phyloP scores from a whole-genome alignment of 2,113 vertebrate genomes.

The Setophaga kirtlandii region DNA sequence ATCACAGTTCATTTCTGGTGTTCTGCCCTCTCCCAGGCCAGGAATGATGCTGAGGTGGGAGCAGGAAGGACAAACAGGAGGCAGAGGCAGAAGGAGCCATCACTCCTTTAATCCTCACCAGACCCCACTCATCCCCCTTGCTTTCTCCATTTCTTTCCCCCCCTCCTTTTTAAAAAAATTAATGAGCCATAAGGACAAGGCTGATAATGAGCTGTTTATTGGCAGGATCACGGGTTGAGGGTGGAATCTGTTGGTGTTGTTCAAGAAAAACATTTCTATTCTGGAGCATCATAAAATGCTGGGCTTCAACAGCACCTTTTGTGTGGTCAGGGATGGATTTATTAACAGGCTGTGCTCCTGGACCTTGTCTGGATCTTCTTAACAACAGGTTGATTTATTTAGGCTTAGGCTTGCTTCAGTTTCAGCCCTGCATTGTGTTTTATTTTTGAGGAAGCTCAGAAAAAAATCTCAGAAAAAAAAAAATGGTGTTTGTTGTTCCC shows the following conservation, averaged over 20 bases:
- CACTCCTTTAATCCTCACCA: not conserved
- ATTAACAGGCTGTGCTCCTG: not conserved
- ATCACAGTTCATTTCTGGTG: not conserved
- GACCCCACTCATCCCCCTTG: not conserved
- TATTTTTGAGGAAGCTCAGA: not conserved
- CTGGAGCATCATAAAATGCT: not conserved
- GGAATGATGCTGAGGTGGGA: not conserved
- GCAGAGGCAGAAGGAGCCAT: not conserved
- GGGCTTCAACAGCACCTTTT: not conserved
- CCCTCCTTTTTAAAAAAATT: not conserved
- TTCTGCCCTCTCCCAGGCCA: not conserved
- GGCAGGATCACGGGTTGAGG: not conserved
- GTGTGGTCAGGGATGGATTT: not conserved
- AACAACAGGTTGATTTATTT: slow-evolving; percentile 2
- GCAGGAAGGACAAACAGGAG: not conserved
- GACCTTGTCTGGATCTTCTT: not conserved
- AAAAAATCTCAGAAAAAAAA: not conserved
- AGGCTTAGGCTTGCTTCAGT: not conserved
- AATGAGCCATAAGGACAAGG: slow-evolving; percentile 40
- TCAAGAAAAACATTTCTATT: not conserved
- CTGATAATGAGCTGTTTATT: slow-evolving; percentile 8
- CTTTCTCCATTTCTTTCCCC: not conserved
- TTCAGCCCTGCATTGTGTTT: not conserved
- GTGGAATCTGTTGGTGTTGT: not conserved
- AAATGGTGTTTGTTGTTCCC: not conserved